Conservation (phyloP, 30 jellyfish, hydroid and myxozoan species). For the Morbakka virulenta region DNA sequence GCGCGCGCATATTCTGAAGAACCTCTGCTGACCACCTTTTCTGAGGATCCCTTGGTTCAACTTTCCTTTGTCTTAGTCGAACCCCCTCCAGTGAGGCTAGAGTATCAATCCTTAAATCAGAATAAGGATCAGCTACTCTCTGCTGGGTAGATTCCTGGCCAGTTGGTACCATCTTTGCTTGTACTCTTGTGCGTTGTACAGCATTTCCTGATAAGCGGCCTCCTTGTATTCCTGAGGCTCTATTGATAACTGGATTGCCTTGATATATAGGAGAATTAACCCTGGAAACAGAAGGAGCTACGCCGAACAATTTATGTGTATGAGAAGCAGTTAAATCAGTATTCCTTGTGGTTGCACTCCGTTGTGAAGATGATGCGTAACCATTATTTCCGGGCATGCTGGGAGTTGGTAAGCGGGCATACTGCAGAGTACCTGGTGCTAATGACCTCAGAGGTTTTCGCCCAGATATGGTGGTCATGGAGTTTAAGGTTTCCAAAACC, state of each 20-base stretch:
- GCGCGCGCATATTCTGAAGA: slow-evolving; percentile 43
- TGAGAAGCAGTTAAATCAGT: neutral
- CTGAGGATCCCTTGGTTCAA: slow-evolving; percentile 50
- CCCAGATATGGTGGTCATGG: slow-evolving; percentile 62
- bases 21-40: slow-evolving; percentile 98
- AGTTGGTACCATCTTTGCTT: neutral
- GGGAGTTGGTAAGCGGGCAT: slow-evolving; percentile 12
- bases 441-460: slow-evolving; percentile 40
- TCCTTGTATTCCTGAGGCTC: neutral
- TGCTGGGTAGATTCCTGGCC: neutral
- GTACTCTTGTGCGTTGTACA: neutral
- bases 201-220: neutral
- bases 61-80: slow-evolving; percentile 66
- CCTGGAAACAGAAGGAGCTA: neutral
- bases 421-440: slow-evolving; percentile 68
- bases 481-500: slow-evolving; percentile 73
- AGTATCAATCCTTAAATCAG: neutral
- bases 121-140: neutral
- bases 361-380: neutral
- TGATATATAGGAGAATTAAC: neutral
- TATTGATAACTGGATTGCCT: neutral
- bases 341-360: neutral
- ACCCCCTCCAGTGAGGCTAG: slow-evolving; percentile 37
- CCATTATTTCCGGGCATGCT: neutral
- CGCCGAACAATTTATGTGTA: neutral